Evolutionary conservation across 2,888 invertebrate species (phyloP).

Genomic region (Calliopum simillimum): DNA sequence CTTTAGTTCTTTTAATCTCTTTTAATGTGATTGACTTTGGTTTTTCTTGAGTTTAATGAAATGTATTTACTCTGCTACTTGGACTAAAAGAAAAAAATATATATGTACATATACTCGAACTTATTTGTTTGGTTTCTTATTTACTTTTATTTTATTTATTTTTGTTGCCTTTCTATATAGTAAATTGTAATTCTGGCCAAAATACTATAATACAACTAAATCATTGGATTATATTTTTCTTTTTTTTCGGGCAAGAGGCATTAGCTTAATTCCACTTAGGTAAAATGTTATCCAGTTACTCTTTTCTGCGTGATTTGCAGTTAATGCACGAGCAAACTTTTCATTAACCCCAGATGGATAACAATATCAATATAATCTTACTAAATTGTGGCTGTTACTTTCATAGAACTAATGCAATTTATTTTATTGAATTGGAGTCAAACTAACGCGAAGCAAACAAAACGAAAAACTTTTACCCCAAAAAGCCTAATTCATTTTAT

Average conservation of each 20-base stretch:
- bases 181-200: not conserved
- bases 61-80: not conserved
- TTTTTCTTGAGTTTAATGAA: conserved; percentile 20
- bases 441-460: no score
- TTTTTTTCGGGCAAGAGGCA: not conserved
- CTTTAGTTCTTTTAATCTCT: conserved; percentile 53
- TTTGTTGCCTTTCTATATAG: not conserved
- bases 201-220: conserved; percentile 1
- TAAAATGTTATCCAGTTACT: conserved; percentile 1
- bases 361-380: not conserved
- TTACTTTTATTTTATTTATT: not conserved
- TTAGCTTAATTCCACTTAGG: conserved; percentile 14
- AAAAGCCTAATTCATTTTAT: no score
- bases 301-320: not conserved
- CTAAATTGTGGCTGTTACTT: no score
- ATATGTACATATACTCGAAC: no score
- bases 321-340: conserved; percentile 20
- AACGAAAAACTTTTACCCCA: no score
- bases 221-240: no score
- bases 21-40: conserved; percentile 58
- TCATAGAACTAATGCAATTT: no score
- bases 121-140: no score
- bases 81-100: not conserved
- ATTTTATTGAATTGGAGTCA: no score
- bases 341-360: conserved; percentile 18